Base-by-base conservation (phyloP, 2,797 vertebrate species). In the Fistularia commersonii region DNA sequence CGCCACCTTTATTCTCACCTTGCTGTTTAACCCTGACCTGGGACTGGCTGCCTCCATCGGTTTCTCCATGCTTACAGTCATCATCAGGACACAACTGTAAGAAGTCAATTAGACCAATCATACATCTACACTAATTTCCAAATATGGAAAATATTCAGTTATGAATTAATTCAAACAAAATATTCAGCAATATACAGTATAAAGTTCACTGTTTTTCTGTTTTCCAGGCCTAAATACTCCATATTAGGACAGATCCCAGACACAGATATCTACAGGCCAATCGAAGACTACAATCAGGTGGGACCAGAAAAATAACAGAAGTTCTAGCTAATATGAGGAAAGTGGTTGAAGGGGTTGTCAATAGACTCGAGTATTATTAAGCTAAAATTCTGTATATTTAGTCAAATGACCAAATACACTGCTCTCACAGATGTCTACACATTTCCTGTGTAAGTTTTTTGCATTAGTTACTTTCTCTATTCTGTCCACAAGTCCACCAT, bases 41-140 rank as follows among this genome's bases (percentile, higher is more conserved):
- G 96, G 97, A 32, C 87, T 98, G 49, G 94, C 78, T 0, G 93
- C 79, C n/a, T 86, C 95, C 0, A 90, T 98, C n/a, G 93, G 54
- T 33, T 99, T 99, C 55, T 90, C 93, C 15, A 82, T 99, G 67
- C 86, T 98, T 68, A 95, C 93, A 0, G 83, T 98, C 72, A 93
- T 98, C 84, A 89, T 97, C 87, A 93, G 93, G 66, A 97, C 90
- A 0, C 96, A 98, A 77, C 86, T 94, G 96, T 98, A 80, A 88
- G 95, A 53, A 59, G 1, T 48, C 39, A 12, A 5, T 3, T 2
- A 23, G 6, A 1, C 0, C 1, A 23, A 45, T 0, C 34, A 41
- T 50, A 45, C 40, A 47, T n/a, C 12, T 34, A 38, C 35, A 38
- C 3, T 36, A n/a, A 48, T 6, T 32, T 10, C 35, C 11, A 5